Percentiles rank a stretch among this genome's conserved stretches.
phyloP scores from a whole-genome alignment of 2,797 vertebrate genomes.

The Spea hammondii region DNA sequence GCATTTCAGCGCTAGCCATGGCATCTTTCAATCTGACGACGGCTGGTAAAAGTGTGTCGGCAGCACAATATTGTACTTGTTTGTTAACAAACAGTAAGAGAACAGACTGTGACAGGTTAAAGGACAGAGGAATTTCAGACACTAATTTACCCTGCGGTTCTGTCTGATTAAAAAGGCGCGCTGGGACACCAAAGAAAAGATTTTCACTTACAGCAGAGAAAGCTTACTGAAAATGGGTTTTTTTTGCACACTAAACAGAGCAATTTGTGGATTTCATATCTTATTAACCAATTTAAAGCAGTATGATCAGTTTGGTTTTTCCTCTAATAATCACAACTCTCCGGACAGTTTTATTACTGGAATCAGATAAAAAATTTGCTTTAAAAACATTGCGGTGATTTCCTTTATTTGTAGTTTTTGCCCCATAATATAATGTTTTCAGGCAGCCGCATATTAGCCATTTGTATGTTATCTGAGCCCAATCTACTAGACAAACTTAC shows the following conservation, averaged over 20 bases:
- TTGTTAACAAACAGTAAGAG: conserved; percentile 70
- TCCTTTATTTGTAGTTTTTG: too few species aligned
- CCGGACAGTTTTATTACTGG: neutral
- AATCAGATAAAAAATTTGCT: too few species aligned
- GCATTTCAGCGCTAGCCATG: too few species aligned
- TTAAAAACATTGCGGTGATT: too few species aligned
- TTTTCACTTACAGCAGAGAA: conserved; percentile 61
- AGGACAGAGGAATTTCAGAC: conserved; percentile 68
- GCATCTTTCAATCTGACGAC: neutral
- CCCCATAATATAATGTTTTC: too few species aligned
- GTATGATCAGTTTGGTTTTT: conserved; percentile 60
- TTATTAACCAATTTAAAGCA: conserved; percentile 61
- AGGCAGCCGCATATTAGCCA: too few species aligned
- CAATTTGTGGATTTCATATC: conserved; percentile 65
- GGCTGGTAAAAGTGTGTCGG: conserved; percentile 64
- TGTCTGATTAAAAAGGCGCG: conserved; percentile 80
- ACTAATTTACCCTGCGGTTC: conserved; percentile 74
- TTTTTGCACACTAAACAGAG: conserved; percentile 64
- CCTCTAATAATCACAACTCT: conserved; percentile 51
- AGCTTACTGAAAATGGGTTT: conserved; percentile 60
- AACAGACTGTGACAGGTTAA: conserved; percentile 66
- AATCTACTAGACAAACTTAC: too few species aligned
- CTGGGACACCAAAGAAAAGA: conserved; percentile 69
- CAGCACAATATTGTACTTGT: conserved; percentile 69
- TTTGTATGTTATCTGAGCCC: too few species aligned